Base-by-base conservation (phyloP, 2,888 invertebrate genomes). In the Eucera pruinosa region DNA sequence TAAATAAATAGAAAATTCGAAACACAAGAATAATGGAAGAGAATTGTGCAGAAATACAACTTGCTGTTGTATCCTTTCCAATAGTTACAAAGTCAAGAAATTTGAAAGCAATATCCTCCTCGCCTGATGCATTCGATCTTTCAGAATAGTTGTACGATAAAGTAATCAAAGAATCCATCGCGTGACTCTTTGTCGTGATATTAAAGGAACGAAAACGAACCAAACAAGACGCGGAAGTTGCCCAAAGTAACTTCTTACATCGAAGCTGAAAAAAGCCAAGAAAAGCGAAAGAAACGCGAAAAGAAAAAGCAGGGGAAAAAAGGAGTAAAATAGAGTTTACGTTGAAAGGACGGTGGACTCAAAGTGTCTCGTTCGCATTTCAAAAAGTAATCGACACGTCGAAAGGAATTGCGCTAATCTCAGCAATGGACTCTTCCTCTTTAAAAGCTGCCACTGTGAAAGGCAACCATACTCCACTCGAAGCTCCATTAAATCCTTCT, bases 401-500 rank as follows among this genome's bases (percentile, higher is more conserved):
- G 80, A 62, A 81, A 75, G 64, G 58, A 85, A 84, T 82, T 82
- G 82, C 80, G 81, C 75, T 81, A 81, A 85, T 85, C 76, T 80
- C 74, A 25, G 43, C 62, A 50, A 54, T 36, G 47, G 78, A 74
- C 65, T 60, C 55, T 61, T 81, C 72, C 74, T 72, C 73, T 54
- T 78, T 78, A 74, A 36, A 75, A 61, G 54, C 54, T n/a, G n/a
- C 45, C 58, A 47, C 62, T 52, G 20, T 9, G 23, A 67, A 57
- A 67, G 39, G 13, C 33, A 15, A 15, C 23, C 23, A 30, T n/a
- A n/a, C 41, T 2, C 11, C 4, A n/a, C 18, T 43, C 39, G 41
- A 30, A 61, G 27, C 76, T 74, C 50, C 60, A 18, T 65, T 25
- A 50, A 57, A 74, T 66, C 67, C 57, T n/a, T n/a, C n/a, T n/a